phyloP scores from a whole-genome alignment of 2,113 vertebrate genomes.

The Charadrius vociferus region DNA sequence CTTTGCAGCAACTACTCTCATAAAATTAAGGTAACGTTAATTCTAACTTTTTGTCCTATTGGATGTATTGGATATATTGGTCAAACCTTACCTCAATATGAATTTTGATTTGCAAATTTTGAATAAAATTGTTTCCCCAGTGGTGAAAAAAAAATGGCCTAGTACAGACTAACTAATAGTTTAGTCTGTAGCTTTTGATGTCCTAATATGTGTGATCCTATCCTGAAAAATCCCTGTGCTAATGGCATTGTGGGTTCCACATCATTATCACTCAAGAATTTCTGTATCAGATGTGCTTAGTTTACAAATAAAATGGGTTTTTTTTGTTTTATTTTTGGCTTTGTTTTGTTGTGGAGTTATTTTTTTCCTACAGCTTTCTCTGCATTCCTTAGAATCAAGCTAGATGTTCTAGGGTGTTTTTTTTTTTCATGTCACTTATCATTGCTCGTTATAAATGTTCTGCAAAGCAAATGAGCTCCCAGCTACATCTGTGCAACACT shows the following conservation, averaged over 20 bases:
- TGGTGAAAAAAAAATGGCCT: background rate
- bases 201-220: background rate
- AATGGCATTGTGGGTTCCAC: background rate
- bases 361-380: background rate
- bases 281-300: background rate
- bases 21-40: background rate
- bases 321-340: background rate
- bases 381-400: background rate
- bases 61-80: background rate
- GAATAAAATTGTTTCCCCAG: background rate
- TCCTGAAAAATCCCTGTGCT: background rate
- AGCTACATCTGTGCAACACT: background rate
- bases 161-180: background rate
- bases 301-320: background rate
- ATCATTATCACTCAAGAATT: background rate
- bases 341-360: rapidly evolving
- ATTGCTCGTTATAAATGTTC: background rate
- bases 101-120: background rate
- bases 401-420: background rate
- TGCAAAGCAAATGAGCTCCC: background rate
- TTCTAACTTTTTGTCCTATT: background rate
- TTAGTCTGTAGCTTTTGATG: background rate
- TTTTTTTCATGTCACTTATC: background rate
- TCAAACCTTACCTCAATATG: background rate
- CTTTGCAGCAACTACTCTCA: background rate